A percentile compares a stretch with the other conserved stretches of the same genome.
Conservation (phyloP, 2,888 invertebrate genomes). For the Phlogophora meticulosa region DNA sequence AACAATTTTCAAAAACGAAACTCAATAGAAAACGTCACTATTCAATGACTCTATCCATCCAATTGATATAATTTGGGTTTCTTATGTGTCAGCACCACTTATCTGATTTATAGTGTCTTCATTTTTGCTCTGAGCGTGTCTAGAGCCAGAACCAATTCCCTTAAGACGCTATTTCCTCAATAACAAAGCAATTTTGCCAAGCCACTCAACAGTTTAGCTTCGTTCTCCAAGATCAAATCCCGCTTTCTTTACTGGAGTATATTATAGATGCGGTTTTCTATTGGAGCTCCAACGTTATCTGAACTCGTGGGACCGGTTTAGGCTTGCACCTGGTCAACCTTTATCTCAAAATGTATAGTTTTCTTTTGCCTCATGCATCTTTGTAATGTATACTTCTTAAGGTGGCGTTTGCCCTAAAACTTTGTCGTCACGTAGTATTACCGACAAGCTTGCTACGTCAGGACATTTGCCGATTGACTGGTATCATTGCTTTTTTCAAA, state of each 20-base stretch:
- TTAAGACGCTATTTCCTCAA: conserved; percentile 16
- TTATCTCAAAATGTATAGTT: conserved; percentile 26
- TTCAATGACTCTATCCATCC: not conserved
- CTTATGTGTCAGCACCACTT: not conserved
- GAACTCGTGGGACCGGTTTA: conserved; percentile 40
- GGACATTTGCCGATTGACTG: no score
- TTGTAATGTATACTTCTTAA: not conserved
- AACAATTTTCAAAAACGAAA: not conserved
- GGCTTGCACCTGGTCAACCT: conserved; percentile 32
- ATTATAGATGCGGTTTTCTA: conserved; percentile 40
- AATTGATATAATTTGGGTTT: not conserved
- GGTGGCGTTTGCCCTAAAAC: no score
- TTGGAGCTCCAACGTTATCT: conserved; percentile 36
- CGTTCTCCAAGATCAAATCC: not conserved
- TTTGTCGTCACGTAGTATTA: no score
- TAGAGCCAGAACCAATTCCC: conserved; percentile 16
- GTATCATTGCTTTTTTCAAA: no score
- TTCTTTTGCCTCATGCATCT: conserved; percentile 15
- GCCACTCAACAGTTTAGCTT: conserved; percentile 13
- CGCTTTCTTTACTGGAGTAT: conserved; percentile 24
- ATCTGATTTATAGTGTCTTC: conserved; percentile 9
- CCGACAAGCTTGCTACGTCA: no score
- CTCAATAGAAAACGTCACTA: not conserved
- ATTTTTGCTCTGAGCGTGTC: not conserved
- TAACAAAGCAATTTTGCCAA: conserved; percentile 36